Conservation (phyloP, 2,113 vertebrate genomes). For the Bubalus kerabau region DNA sequence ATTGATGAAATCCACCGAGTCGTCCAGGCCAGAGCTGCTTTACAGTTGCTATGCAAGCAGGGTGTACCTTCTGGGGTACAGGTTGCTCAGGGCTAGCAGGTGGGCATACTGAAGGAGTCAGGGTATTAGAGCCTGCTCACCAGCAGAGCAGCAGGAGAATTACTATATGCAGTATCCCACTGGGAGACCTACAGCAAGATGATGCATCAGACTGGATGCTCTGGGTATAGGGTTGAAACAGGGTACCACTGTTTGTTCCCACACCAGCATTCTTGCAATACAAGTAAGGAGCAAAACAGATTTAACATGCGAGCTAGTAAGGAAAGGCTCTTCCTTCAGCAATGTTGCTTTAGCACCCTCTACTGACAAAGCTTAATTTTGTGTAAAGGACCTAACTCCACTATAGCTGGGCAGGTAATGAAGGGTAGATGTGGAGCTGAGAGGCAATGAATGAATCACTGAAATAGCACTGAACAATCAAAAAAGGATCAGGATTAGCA, state of each 20-base stretch:
- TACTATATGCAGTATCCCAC: accelerated
- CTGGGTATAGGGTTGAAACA: background rate
- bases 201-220: background rate
- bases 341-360: background rate
- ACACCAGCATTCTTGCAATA: background rate
- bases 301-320: background rate
- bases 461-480: background rate
- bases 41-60: background rate
- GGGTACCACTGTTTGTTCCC: background rate
- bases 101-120: background rate
- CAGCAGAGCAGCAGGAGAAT: background rate
- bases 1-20: background rate
- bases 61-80: background rate
- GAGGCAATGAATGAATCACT: background rate
- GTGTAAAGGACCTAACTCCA: background rate
- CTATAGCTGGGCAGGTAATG: background rate
- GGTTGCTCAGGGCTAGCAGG: background rate
- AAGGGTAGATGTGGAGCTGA: background rate
- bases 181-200: background rate
- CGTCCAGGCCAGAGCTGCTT: background rate
- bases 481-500: background rate
- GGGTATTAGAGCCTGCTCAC: background rate
- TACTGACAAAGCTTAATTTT: background rate
- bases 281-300: background rate
- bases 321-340: background rate